Conservation (phyloP, 1,140 invertebrate species). For the Drusus annulatus region DNA sequence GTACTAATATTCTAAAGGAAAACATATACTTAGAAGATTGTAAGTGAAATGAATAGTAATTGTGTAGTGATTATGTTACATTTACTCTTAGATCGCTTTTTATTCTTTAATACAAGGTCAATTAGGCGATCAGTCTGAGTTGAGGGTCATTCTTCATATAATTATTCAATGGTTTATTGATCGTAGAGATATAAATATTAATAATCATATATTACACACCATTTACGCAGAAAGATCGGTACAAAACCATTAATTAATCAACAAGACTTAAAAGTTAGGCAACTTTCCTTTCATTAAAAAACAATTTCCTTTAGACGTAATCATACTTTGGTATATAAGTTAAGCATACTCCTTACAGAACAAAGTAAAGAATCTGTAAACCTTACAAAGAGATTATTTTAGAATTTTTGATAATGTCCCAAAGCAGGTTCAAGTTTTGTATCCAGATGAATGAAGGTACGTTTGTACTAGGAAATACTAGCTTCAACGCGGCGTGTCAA, state of each 20-base stretch:
- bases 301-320: conserved; percentile 43
- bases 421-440: conserved; percentile 17
- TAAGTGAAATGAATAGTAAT: conserved; percentile 33
- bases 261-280: conserved; percentile 57
- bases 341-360: background rate
- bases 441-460: too few relatives aligned
- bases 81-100: conserved; percentile 53
- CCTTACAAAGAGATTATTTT: conserved; percentile 16
- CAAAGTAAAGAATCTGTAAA: background rate
- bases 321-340: conserved; percentile 42
- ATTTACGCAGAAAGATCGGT: conserved; percentile 53
- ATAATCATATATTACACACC: conserved; percentile 35
- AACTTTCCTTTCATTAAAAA: conserved; percentile 44
- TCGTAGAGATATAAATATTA: conserved; percentile 37
- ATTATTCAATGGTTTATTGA: conserved; percentile 37
- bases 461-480: too few relatives aligned
- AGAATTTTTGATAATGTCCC: background rate
- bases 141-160: conserved; percentile 39
- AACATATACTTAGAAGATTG: conserved; percentile 34
- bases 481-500: too few relatives aligned
- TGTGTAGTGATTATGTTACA: conserved; percentile 38
- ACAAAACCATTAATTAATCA: conserved; percentile 58
- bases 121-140: conserved; percentile 57
- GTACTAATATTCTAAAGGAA: conserved; percentile 43
- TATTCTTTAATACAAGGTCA: conserved; percentile 52